Percentiles rank a stretch among this genome's conserved stretches.
Conservation (phyloP, 2,888 invertebrate species). For the Sceliomorpha sp. region DNA sequence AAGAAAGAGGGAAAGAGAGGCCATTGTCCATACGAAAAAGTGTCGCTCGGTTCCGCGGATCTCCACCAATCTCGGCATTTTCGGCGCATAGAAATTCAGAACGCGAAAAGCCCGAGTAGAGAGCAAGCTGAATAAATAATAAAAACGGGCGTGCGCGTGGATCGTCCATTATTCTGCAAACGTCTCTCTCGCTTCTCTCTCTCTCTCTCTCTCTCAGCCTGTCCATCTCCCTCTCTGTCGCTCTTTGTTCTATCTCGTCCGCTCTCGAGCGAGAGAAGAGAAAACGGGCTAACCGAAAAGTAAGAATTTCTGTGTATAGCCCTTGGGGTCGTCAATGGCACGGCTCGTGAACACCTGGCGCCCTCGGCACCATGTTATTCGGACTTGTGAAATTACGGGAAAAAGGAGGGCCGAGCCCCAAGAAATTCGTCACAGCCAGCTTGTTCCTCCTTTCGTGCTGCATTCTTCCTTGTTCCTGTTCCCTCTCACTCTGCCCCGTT, state of each 20-base stretch:
- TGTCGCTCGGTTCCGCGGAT: slow-evolving; percentile 1
- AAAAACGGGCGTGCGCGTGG: slow-evolving; percentile 35
- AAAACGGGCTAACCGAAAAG: slow-evolving; percentile 40
- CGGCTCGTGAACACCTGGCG: slow-evolving; percentile 38
- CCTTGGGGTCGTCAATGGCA: slow-evolving; percentile 22
- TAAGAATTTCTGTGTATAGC: slow-evolving; percentile 33
- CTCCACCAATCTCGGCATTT: slow-evolving; percentile 26
- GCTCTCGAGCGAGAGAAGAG: slow-evolving; percentile 13
- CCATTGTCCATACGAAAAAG: slow-evolving; percentile 20
- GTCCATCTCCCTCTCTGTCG: slow-evolving; percentile 4
- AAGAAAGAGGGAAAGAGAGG: slow-evolving; percentile 8
- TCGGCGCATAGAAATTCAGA: slow-evolving; percentile 44
- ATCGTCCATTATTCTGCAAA: slow-evolving; percentile 50
- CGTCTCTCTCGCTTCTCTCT: slow-evolving; percentile 27
- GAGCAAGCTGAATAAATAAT: slow-evolving; percentile 49
- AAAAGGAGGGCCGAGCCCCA: slow-evolving; percentile 10
- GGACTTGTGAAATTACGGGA: slow-evolving; percentile 39
- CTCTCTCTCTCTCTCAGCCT: too few relatives aligned
- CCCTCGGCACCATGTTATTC: slow-evolving; percentile 30
- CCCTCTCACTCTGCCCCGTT: too few relatives aligned
- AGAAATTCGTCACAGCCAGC: slow-evolving; percentile 50
- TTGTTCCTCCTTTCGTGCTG: slow-evolving; percentile 33
- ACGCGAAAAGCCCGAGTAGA: slow-evolving; percentile 39
- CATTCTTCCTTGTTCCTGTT: slow-evolving; percentile 29
- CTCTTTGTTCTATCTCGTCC: too few relatives aligned